These are phyloP conservation scores for Chaetorhynchus papuensis DNA, from an alignment of 2,113 vertebrate genomes.

Conservation along the genomic window DNA sequence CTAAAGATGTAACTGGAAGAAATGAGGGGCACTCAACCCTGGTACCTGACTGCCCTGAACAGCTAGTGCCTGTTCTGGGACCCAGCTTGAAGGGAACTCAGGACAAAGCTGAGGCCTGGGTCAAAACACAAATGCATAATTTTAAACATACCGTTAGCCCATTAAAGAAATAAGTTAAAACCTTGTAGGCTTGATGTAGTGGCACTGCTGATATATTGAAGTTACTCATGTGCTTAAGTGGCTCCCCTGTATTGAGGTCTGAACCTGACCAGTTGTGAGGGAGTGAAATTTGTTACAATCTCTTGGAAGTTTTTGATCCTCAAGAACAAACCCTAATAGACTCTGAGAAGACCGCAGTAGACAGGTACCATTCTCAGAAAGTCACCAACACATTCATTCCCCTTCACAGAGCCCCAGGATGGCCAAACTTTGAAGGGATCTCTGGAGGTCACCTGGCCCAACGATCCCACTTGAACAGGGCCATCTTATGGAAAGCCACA, in stretches of 20 bases:
- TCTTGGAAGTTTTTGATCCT: not conserved
- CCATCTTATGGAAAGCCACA: not conserved
- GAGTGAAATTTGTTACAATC: not conserved
- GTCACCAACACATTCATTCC: not conserved
- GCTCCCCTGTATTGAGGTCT: not conserved
- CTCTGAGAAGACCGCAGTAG: not conserved
- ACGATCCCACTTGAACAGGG: not conserved
- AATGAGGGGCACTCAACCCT: not conserved
- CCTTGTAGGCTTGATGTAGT: not conserved
- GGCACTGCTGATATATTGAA: not conserved
- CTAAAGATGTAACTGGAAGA: not conserved
- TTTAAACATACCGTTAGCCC: not conserved
- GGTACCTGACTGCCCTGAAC: accelerated
- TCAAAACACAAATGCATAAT: not conserved
- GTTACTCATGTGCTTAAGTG: not conserved
- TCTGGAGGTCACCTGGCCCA: not conserved
- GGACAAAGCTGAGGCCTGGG: not conserved
- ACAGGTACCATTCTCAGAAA: not conserved
- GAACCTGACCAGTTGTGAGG: not conserved
- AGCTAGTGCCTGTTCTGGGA: not conserved
- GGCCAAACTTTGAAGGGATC: not conserved
- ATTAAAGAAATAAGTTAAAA: not conserved
- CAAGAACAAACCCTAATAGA: not conserved
- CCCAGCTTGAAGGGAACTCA: not conserved
- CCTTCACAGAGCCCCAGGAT: not conserved